Conservation (phyloP, 2,888 invertebrate species). For the Bembecia ichneumoniformis region DNA sequence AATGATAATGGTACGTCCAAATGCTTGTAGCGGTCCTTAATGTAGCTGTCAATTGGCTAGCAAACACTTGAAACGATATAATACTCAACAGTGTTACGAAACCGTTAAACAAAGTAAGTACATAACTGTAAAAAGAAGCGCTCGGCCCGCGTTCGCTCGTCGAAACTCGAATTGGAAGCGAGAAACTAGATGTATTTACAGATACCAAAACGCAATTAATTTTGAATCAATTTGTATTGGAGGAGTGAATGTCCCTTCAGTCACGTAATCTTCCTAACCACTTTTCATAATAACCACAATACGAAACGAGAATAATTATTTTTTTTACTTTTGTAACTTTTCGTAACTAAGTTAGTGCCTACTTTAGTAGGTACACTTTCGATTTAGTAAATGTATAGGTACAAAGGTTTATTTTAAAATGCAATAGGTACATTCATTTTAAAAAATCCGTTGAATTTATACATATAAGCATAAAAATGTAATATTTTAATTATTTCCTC, state of each 20-base stretch:
- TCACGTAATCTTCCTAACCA: neutral
- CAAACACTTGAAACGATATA: conserved; percentile 27
- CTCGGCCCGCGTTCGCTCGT: neutral
- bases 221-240: conserved; percentile 54
- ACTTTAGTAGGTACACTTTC: too few relatives aligned
- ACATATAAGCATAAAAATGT: too few relatives aligned
- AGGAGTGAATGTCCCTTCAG: conserved; percentile 17
- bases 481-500: too few relatives aligned
- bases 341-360: too few relatives aligned
- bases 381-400: too few relatives aligned
- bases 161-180: conserved; percentile 4
- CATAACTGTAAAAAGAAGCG: conserved; percentile 39
- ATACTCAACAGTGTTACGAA: conserved; percentile 25
- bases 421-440: too few relatives aligned
- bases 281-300: neutral
- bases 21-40: conserved; percentile 7
- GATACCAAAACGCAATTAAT: conserved; percentile 40
- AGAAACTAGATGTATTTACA: conserved; percentile 33
- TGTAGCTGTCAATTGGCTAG: conserved; percentile 24
- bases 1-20: conserved; percentile 11
- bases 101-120: conserved; percentile 35
- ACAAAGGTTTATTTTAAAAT: too few relatives aligned
- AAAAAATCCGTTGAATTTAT: too few relatives aligned
- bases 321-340: too few relatives aligned
- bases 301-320: neutral